Evolutionary conservation across 2,113 vertebrate species (phyloP).

Genomic region (Eclectus roratus): DNA sequence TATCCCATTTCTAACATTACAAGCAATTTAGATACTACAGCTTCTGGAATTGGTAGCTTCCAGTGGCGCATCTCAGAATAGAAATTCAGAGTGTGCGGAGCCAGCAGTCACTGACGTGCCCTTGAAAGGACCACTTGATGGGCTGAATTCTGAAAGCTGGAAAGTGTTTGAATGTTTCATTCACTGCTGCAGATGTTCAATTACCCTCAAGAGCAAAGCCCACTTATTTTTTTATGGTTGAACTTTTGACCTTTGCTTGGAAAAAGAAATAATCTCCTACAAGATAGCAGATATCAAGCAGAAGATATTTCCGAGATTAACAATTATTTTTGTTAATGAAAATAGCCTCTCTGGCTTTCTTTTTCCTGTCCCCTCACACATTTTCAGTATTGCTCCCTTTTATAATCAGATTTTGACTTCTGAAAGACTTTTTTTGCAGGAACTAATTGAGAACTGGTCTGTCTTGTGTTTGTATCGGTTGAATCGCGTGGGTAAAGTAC

Average conservation of each 20-base stretch:
- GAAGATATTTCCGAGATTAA: slow-evolving; percentile 15
- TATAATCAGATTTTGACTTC: neutral
- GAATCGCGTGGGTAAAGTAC: neutral
- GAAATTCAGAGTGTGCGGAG: neutral
- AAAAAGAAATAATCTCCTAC: neutral
- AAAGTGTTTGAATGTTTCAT: neutral
- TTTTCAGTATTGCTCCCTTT: neutral
- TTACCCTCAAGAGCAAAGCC: neutral
- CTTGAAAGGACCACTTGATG: slow-evolving; percentile 17
- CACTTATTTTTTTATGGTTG: neutral
- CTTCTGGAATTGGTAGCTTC: slow-evolving; percentile 16
- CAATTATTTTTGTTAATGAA: neutral
- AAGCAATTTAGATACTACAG: neutral
- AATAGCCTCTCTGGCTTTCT: neutral
- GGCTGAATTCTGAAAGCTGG: neutral
- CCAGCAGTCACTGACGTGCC: neutral
- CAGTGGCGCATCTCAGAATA: neutral
- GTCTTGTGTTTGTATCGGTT: neutral
- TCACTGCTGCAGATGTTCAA: slow-evolving; percentile 16
- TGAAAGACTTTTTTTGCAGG: neutral
- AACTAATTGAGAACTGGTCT: neutral
- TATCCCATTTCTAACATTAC: neutral
- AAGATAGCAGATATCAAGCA: neutral
- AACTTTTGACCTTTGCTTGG: neutral
- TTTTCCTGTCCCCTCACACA: neutral